Conservation (phyloP, 2,113 vertebrate genomes). For the Corynorhinus townsendii region DNA sequence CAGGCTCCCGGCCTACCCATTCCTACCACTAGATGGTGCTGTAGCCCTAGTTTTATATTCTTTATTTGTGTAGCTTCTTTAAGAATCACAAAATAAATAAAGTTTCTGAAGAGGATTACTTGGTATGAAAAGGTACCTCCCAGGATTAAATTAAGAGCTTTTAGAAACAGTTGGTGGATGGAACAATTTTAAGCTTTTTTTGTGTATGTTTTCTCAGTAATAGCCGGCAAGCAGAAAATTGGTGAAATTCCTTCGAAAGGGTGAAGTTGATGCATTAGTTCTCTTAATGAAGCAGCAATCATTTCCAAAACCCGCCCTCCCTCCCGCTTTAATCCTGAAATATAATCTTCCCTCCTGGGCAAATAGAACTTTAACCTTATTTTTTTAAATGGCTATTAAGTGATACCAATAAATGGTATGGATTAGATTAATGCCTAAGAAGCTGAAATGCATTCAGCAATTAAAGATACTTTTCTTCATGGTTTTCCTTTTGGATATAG, state of each 20-base stretch:
- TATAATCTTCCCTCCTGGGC: constrained; percentile 17
- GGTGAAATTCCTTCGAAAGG: constrained; percentile 49
- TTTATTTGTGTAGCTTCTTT: neutral
- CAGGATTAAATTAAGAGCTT: constrained; percentile 67
- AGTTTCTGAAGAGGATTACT: constrained; percentile 57
- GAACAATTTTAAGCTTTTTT: constrained; percentile 41
- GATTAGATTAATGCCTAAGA: constrained; percentile 45
- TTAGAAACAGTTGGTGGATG: constrained; percentile 58
- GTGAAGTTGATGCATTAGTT: neutral
- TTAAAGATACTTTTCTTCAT: constrained; percentile 46
- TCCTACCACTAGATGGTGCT: constrained; percentile 51
- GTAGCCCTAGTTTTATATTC: constrained; percentile 7
- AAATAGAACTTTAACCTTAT: constrained; percentile 29
- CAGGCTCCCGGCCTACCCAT: neutral
- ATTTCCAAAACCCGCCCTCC: neutral
- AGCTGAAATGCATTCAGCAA: constrained; percentile 43
- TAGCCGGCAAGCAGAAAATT: constrained; percentile 61
- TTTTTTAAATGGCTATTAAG: constrained; percentile 21
- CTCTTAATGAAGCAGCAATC: neutral
- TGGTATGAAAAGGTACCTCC: constrained; percentile 60
- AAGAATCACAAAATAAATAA: constrained; percentile 11
- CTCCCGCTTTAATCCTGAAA: constrained; percentile 42
- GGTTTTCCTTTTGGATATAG: constrained; percentile 23
- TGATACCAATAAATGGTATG: neutral
- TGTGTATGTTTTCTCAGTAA: constrained; percentile 58